Base-by-base conservation (phyloP, 2,888 invertebrate genomes). In the Dilophus febrilis region DNA sequence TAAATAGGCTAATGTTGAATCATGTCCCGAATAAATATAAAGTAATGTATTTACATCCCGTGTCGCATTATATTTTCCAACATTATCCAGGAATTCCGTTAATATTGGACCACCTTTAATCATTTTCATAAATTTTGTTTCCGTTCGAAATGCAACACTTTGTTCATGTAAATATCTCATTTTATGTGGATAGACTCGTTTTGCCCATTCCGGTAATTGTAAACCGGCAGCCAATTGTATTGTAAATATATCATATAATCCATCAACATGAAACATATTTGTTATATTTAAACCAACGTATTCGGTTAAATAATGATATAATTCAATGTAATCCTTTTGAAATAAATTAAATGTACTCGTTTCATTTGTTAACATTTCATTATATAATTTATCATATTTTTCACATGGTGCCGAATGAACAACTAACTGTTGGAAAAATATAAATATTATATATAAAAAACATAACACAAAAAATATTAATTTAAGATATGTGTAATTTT, bases 1-100 rank as follows among this genome's bases (percentile, higher is more conserved):
- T 32, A 85, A 56, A 47, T 77, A 77, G 1, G 85, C 78, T 17
- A 91, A 59, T 0, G 82, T 86, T 4, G 83, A 67, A 59, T 91
- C 90, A 56, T 91, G 90, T 0, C 71, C 85, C 0, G 84, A 75
- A 60, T 83, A 86, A 42, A 86, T 55, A 51, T 72, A 71, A 45
- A 84, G 61, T 36, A 68, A 68, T 4, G 70, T 64, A 47, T 70
- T 65, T 2, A 67, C 60, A 37, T 59, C 64, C 3, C 63, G n/a
- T 22, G 22, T 22, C 8, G 4, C 52, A 41, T 62, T 63, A 11
- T 54, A 58, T 32, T 54, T 49, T 18, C 67, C 64, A 28, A 87
- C 74, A 38, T 74, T 67, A 10, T 66, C 55, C 22, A 74, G 62
- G 37, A 86, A 71, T 49, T 82, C 74, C 31, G 71, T 71, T 3